Base-by-base conservation (phyloP, 2,888 invertebrate species). In the Noctua janthe region DNA sequence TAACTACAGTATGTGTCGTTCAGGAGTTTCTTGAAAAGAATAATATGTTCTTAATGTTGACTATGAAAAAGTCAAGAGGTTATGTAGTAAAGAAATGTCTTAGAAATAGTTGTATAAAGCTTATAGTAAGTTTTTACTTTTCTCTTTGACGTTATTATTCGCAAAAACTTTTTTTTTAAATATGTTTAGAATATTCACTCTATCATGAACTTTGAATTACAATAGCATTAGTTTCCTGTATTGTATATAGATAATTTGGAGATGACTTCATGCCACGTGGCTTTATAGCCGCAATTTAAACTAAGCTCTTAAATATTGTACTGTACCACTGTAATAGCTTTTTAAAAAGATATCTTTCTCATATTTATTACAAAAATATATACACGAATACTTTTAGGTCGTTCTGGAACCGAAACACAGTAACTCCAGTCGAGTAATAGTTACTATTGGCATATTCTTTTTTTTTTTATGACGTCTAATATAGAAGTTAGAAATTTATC, bases 161-260 rank as follows among this genome's bases (percentile, higher is more conserved):
- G 7, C 51, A n/a, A 51, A 67, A 62, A 64, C 39, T 20, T 73
- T 62, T 47, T 75, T 47, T 76, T 62, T 62, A 49, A 39, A 56
- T 56, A 56, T 66, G 17, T 66, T 70, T 71, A 51, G 43, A 51
- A 59, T 70, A 82, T 77, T 74, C 8, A 66, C 70, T 62, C 64
- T 56, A 82, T 82, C 56, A 82, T 82, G 78, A 82, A 59, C 73
- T 71, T 64, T 78, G 10, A 73, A 82, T 71, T 74, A 66, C 20
- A 62, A 69, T 78, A 78, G 72, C 29, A 23, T 20, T 72, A 82
- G 69, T 70, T 82, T 82, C 54, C 39, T 70, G 39, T 82, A 73
- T 74, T 78, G 73, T 78, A 78, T 69, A 81, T 78, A 59, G 59
- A 59, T 59, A n/a, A 39, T 70, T 77, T 23, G 70, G 62, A 77